Conservation (phyloP, 1,140 invertebrate genomes). For the Linepithema humile region DNA sequence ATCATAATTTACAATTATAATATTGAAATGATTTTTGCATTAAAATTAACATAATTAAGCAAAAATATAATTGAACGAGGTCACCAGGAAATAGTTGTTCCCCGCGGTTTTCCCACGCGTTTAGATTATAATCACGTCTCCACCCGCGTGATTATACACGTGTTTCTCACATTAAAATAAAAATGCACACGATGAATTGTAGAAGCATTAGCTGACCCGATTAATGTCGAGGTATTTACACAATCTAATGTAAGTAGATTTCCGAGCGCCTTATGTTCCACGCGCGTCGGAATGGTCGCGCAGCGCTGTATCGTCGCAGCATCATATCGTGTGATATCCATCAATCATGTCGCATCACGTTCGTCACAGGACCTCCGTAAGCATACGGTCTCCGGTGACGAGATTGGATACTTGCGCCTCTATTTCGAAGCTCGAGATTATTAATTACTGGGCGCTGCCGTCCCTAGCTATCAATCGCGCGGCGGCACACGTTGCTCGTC, state of each 20-base stretch:
- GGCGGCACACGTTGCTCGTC: background rate
- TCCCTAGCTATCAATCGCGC: conserved; percentile 23
- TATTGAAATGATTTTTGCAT: background rate
- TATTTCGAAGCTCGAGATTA: conserved; percentile 48
- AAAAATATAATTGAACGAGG: background rate
- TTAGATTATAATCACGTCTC: background rate
- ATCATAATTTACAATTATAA: background rate
- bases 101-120: background rate
- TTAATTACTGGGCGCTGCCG: conserved; percentile 50
- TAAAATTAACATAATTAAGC: background rate
- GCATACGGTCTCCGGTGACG: background rate
- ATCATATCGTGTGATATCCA: conserved; percentile 29
- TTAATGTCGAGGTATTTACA: conserved; percentile 25
- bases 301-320: background rate
- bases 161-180: background rate
- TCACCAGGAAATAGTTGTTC: background rate
- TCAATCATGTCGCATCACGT: conserved; percentile 45
- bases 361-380: conserved; percentile 5
- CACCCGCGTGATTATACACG: background rate
- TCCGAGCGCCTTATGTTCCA: conserved; percentile 1
- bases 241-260: conserved; percentile 36
- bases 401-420: conserved; percentile 42
- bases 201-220: conserved; percentile 1
- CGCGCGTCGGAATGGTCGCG: conserved; percentile 12
- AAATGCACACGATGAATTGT: background rate